Percentiles rank a stretch among this genome's conserved stretches.
Conservation (phyloP, 2,888 invertebrate genomes). For the Dusona sp. region DNA sequence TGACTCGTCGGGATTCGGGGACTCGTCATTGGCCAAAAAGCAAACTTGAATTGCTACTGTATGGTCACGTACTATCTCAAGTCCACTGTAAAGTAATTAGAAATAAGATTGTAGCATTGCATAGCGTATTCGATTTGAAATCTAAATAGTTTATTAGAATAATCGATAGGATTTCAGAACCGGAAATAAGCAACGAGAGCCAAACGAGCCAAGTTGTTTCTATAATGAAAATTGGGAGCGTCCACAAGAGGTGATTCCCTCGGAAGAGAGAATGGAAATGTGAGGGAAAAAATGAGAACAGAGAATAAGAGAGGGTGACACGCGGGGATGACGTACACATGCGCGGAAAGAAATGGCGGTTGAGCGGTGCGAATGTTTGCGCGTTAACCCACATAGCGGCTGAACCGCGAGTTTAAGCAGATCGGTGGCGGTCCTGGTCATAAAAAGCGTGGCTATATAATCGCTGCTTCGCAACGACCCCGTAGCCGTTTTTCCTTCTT, state of each 20-base stretch:
- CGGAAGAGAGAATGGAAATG: not conserved
- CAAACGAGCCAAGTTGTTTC: not conserved
- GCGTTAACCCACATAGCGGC: slow-evolving; percentile 63
- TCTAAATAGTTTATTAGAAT: not conserved
- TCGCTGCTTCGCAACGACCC: too few relatives aligned
- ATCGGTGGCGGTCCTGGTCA: slow-evolving; percentile 46
- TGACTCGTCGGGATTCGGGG: not conserved
- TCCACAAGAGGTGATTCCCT: not conserved
- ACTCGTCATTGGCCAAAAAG: not conserved
- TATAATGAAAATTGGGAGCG: too few relatives aligned
- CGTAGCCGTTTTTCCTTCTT: not conserved
- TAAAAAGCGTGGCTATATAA: not conserved
- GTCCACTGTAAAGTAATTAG: not conserved
- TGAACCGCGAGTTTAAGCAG: slow-evolving; percentile 47
- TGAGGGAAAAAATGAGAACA: slow-evolving; percentile 1
- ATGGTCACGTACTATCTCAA: not conserved
- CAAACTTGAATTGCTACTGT: not conserved
- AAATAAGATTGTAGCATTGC: not conserved
- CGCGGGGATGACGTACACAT: slow-evolving; percentile 14
- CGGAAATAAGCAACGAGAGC: not conserved
- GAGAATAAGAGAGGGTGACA: not conserved
- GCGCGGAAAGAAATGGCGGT: slow-evolving; percentile 37
- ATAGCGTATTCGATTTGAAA: not conserved
- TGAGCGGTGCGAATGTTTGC: slow-evolving; percentile 42
- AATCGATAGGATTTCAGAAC: not conserved